Conservation (phyloP, 2,113 vertebrate genomes). For the Ptilorrhoa leucosticta region DNA sequence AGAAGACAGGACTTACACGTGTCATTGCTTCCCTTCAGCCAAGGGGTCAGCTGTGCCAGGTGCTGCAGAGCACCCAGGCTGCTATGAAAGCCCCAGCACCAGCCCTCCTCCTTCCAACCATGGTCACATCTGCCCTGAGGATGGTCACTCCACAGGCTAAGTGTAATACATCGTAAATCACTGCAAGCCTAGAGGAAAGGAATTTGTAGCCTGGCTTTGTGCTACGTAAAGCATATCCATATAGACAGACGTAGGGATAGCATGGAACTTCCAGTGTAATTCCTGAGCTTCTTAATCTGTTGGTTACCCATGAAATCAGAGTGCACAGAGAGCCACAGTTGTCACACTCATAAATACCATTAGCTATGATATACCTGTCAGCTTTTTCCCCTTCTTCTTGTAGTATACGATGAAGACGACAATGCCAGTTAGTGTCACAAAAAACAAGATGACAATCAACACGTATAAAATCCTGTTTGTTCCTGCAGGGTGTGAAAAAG, state of each 20-base stretch:
- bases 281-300: neutral
- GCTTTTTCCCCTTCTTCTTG: constrained; percentile 71
- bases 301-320: neutral
- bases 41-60: neutral
- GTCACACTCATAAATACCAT: neutral
- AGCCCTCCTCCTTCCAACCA: neutral
- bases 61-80: neutral
- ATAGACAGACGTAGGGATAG: neutral
- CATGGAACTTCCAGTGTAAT: neutral
- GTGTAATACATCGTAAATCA: neutral
- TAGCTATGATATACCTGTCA: constrained; percentile 68
- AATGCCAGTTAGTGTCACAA: constrained; percentile 58
- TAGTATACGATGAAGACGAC: constrained; percentile 61
- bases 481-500: constrained; percentile 47
- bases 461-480: constrained; percentile 57
- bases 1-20: neutral
- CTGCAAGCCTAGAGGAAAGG: neutral
- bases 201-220: neutral
- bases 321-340: neutral
- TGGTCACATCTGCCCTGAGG: fast-evolving
- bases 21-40: neutral
- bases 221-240: neutral
- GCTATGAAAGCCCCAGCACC: neutral
- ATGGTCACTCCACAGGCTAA: fast-evolving
- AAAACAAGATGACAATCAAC: constrained; percentile 63